A percentile compares a stretch with the other conserved stretches of the same genome.
Evolutionary conservation across 2,113 vertebrate species (phyloP).

Genomic region (Telmatochromis sp.): DNA sequence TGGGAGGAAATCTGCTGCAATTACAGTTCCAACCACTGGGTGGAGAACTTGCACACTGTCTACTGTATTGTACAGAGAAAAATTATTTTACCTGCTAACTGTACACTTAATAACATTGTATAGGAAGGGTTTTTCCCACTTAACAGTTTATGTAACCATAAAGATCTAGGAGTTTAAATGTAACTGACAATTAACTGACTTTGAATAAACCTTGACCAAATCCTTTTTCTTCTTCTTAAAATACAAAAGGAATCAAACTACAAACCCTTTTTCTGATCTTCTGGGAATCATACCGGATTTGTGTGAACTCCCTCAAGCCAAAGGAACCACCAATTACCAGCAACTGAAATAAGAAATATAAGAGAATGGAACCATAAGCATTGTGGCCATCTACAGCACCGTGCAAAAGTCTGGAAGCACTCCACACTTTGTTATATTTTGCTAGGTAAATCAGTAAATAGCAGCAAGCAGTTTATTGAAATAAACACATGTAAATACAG

Average conservation of each 20-base stretch:
- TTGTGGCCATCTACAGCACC: not conserved
- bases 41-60: not conserved
- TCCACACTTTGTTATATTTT: not conserved
- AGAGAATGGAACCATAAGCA: not conserved
- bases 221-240: not conserved
- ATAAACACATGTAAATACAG: not conserved
- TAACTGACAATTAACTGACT: not conserved
- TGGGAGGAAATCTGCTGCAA: not conserved
- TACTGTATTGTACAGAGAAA: not conserved
- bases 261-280: conserved; percentile 77
- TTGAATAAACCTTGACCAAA: not conserved
- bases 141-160: not conserved
- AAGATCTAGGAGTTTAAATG: not conserved
- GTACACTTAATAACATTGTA: not conserved
- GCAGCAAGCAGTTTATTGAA: not conserved
- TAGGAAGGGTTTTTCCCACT: not conserved
- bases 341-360: conserved; percentile 68
- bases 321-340: conserved; percentile 90
- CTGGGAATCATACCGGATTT: conserved; percentile 89
- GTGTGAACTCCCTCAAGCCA: conserved; percentile 88
- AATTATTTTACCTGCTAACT: not conserved
- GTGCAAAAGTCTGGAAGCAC: not conserved
- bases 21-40: conserved; percentile 10
- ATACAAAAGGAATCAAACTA: not conserved
- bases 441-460: not conserved